Base-by-base conservation (phyloP, 2,888 invertebrate species). In the Glyphotaelius pellucidus region DNA sequence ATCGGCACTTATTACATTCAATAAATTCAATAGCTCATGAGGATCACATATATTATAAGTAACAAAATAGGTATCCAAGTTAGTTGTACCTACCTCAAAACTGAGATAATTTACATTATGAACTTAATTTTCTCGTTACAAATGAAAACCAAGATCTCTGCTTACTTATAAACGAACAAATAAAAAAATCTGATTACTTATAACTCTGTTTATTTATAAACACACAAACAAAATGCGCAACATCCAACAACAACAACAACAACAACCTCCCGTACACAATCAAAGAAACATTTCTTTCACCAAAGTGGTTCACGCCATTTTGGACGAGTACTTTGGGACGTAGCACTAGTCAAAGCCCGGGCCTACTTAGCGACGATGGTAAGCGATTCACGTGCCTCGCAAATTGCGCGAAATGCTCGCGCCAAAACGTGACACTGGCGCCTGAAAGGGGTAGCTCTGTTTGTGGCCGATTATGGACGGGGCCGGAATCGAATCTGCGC, bases 381-480 rank as follows among this genome's bases (percentile, higher is more conserved):
- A 91, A 81, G 87, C 89, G 91, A 31, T 81, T 80, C 92, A 91
- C 92, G 92, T 91, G 90, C 89, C 86, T 42, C 47, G 90, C 80
- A 87, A 92, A 92, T 91, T 86, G 92, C 91, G 89, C 86, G 91
- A 92, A 92, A 92, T 91, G 91, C 80, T 89, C 92, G 91, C 87
- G 92, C 90, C 92, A 86, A 91, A 86, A 92, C 92, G 92, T 92
- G 92, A 92, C 90, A 30, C 52, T 80, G 52, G 38, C 89, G 47
- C 79, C 67, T 83, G 90, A 90, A 88, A 86, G 88, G 90, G 89
- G 91, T 67, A 25, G 35, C 38, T 19, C 81, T 15, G 80, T 87
- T 86, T 90, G 92, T 52, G 91, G 86, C 90, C 91, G 90, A 91
- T 91, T 91, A 91, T 31, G 79, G 86, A 31, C 81, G 87, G 38